Percentiles rank a stretch among this genome's conserved stretches.
Conservation (phyloP, 2,797 vertebrate species). For the Rhincodon typus region DNA sequence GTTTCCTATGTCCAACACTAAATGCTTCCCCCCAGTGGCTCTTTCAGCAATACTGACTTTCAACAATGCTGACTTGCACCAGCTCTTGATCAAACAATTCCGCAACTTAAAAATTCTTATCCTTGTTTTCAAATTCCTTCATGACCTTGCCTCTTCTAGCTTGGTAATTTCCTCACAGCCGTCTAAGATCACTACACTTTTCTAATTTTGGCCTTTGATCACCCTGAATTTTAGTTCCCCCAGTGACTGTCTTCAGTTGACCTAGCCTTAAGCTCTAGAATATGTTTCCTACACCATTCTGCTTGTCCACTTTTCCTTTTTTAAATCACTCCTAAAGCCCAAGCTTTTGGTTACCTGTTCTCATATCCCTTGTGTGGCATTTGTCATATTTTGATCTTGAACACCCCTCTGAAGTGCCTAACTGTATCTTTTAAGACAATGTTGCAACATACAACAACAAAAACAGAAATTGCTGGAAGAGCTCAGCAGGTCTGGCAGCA, state of each 20-base stretch:
- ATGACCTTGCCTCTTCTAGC: background rate
- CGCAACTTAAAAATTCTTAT: background rate
- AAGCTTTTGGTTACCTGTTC: background rate
- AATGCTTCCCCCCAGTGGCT: background rate
- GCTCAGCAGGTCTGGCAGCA: too few relatives aligned
- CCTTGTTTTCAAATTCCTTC: background rate
- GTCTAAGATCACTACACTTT: background rate
- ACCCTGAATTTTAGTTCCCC: background rate
- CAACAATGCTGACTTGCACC: background rate
- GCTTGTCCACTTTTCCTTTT: background rate
- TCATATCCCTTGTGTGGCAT: too few relatives aligned
- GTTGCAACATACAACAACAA: too few relatives aligned
- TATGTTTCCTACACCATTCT: background rate
- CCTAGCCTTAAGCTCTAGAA: background rate
- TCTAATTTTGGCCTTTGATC: background rate
- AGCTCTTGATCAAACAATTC: background rate
- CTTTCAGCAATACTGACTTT: background rate
- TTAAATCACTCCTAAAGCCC: background rate
- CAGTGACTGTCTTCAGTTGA: background rate
- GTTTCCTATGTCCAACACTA: background rate
- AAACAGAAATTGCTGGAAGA: too few relatives aligned
- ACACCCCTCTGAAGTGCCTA: too few relatives aligned
- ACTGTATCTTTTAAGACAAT: too few relatives aligned
- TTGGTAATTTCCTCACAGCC: background rate
- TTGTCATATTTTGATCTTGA: background rate